Base-by-base conservation (phyloP, 2,888 invertebrate species). In the Balanococcus diminutus region DNA sequence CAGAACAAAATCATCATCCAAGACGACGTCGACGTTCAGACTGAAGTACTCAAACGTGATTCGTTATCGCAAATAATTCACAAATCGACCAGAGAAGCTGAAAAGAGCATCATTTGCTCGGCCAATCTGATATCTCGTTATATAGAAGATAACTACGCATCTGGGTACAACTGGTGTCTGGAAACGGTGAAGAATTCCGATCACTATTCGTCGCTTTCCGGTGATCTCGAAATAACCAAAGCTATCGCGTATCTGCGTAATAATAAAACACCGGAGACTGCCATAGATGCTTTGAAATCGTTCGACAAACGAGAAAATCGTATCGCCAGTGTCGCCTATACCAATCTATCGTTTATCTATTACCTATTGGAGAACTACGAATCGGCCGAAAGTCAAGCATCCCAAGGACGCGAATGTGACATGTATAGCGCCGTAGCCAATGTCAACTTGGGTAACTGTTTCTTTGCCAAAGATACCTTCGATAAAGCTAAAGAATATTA, bases 111-210 rank as follows among this genome's bases (percentile, higher is more conserved):
- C 88, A 92, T 96, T 84, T 95, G 94, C 88, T 95, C 96, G 22
- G 96, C 96, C 9, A 96, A 96, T 90, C 91, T 97, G n/a, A 96
- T 97, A 88, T 95, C 96, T 0, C 95, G 96, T 2, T 92, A 94
- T 19, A 95, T 96, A 87, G 96, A 96, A 88, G 92, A 93, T 86
- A 92, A 91, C 86, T 93, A 85, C 51, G 85, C 79, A 31, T 32
- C 85, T 5, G 92, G 92, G 32, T 93, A 93, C 88, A 92, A 91
- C 88, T 98, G 98, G 98, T 99, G 99, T 90, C 96, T 98, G 84
- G 97, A 98, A 88, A 94, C 96, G 28, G 95, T 99, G 83, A 96
- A 97, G 89, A 94, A 95, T 81, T 97, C 98, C n/a, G 94, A 93
- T 89, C 96, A 95, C 89, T 85, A 75, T 32, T 93, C 94, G 51